These are phyloP conservation scores for Peromyscus polionotus DNA, from an alignment of 2,113 vertebrate species.

Conservation along the genomic window DNA sequence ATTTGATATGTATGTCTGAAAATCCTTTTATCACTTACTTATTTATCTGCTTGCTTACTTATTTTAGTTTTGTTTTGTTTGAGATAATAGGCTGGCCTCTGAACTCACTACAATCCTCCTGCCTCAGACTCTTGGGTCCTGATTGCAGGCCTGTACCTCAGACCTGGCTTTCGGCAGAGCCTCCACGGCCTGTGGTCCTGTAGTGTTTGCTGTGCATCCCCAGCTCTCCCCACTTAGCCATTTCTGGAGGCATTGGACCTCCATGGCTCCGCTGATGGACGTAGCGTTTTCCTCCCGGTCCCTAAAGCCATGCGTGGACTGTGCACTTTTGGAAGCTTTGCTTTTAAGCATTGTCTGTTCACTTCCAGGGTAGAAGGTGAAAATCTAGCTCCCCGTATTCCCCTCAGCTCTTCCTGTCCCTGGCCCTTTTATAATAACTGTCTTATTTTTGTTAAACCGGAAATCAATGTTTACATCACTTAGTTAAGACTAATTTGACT, in stretches of 20 bases:
- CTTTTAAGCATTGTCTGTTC: background rate
- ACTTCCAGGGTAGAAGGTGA: background rate
- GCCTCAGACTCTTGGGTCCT: background rate
- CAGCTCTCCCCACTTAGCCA: background rate
- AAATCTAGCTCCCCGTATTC: too few species aligned
- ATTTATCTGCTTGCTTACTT: background rate
- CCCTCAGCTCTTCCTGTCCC: background rate
- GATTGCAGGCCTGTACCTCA: background rate
- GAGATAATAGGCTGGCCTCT: background rate
- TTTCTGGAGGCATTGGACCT: background rate
- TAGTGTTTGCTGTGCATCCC: background rate
- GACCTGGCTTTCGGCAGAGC: too few species aligned
- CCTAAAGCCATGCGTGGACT: rapidly evolving
- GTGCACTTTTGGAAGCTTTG: too few species aligned
- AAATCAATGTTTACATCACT: background rate
- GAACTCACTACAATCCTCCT: background rate
- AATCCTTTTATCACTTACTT: background rate
- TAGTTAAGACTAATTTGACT: constrained; percentile 4
- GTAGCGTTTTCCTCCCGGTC: background rate
- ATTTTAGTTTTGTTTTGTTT: background rate
- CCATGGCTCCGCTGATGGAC: background rate
- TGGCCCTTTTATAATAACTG: background rate
- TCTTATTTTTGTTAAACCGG: background rate
- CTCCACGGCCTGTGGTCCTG: rapidly evolving
- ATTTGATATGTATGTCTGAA: background rate